These are phyloP conservation scores for Acanthoscelides obtectus DNA, from an alignment of 2,888 invertebrate genomes.

Conservation along the genomic window DNA sequence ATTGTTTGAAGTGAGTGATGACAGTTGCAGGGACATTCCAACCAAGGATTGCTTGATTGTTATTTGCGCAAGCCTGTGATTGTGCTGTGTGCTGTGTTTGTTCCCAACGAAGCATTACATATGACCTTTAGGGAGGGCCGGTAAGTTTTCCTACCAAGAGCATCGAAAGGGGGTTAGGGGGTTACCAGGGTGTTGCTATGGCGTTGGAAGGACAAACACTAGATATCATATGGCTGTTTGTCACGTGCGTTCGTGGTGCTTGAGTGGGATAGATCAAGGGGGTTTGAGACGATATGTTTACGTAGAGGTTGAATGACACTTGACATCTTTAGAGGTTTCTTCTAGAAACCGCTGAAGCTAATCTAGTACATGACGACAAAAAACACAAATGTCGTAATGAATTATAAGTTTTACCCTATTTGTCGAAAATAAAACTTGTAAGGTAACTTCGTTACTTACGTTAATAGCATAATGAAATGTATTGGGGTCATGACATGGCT, in stretches of 20 bases:
- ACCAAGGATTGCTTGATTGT: background rate
- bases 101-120: constrained; percentile 3
- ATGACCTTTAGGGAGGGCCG: constrained; percentile 7
- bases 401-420: too few relatives aligned
- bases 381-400: too few relatives aligned
- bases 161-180: background rate
- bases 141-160: background rate
- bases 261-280: background rate
- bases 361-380: too few relatives aligned
- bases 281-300: background rate
- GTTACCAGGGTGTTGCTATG: background rate
- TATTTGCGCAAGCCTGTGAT: constrained; percentile 10
- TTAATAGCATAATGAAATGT: too few relatives aligned
- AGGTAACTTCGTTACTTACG: too few relatives aligned
- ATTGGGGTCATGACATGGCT: too few relatives aligned
- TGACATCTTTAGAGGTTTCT: too few relatives aligned
- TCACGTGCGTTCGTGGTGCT: background rate
- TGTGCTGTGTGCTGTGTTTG: too few relatives aligned
- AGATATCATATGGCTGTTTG: background rate
- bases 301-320: background rate
- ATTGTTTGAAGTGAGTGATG: background rate
- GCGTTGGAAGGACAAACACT: background rate
- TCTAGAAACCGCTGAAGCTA: too few relatives aligned
- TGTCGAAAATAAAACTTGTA: too few relatives aligned
- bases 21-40: background rate